Evolutionary conservation across 53 echinoderm and acorn worm species (phyloP).

Genomic region (Luidia sarsii): DNA sequence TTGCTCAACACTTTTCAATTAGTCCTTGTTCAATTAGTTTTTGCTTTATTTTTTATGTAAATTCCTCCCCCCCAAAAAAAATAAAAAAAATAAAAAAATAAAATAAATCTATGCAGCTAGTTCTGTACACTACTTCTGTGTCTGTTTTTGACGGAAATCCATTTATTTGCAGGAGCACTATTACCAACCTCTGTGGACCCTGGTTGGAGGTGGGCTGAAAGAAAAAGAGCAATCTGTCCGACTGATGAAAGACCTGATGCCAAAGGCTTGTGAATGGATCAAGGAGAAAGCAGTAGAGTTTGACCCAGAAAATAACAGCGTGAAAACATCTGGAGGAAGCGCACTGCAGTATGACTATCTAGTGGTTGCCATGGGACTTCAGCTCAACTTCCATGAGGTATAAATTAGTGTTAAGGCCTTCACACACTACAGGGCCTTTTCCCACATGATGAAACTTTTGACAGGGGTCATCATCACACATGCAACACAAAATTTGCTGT

Average conservation of each 20-base stretch:
- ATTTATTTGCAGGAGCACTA: conserved; percentile 60
- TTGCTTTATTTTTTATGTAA: no score
- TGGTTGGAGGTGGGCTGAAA: conserved; percentile 93
- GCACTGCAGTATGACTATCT: conserved; percentile 85
- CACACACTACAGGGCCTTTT: no score
- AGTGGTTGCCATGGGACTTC: conserved; percentile 87
- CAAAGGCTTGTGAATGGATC: conserved; percentile 76
- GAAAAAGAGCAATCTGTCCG: conserved; percentile 67
- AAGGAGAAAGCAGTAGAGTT: conserved; percentile 73
- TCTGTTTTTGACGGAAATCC: background rate
- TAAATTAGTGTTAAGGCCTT: no score
- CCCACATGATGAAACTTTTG: no score
- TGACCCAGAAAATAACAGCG: conserved; percentile 90
- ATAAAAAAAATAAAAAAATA: no score
- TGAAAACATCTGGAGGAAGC: conserved; percentile 67
- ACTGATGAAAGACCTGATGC: conserved; percentile 75
- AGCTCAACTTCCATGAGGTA: conserved; percentile 79
- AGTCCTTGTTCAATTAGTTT: no score
- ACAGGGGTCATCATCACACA: no score
- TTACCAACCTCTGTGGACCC: conserved; percentile 95
- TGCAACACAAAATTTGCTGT: no score
- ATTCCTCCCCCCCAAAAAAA: no score
- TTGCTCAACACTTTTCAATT: no score
- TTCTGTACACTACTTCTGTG: background rate
- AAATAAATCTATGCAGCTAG: no score